Conservation (phyloP, 2,797 vertebrate genomes). For the Esox masquinongy region DNA sequence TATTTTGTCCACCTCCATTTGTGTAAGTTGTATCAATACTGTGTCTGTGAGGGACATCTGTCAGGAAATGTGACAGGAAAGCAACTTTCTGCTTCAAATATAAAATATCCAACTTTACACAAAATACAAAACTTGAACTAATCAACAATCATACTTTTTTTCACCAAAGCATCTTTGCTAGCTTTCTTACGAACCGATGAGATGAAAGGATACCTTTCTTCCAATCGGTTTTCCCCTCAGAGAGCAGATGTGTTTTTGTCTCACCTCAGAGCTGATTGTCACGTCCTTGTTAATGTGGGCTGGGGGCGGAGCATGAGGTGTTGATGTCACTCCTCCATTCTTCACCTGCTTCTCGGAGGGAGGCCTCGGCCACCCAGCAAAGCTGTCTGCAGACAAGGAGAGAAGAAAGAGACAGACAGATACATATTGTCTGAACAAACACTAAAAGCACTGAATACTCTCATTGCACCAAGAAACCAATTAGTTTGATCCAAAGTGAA, state of each 20-base stretch:
- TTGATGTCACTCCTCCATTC: constrained; percentile 71
- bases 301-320: constrained; percentile 56
- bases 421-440: constrained; percentile 45
- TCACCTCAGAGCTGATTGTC: constrained; percentile 74
- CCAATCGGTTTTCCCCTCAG: background rate
- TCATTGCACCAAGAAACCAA: too few species aligned
- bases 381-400: constrained; percentile 67
- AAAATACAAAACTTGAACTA: too few species aligned
- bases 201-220: background rate
- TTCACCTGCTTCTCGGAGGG: constrained; percentile 79
- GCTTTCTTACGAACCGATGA: too few species aligned
- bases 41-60: too few species aligned
- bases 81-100: too few species aligned
- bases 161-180: too few species aligned
- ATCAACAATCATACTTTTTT: too few species aligned
- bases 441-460: background rate
- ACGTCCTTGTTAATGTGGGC: constrained; percentile 55
- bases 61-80: too few species aligned
- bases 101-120: too few species aligned
- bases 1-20: too few species aligned
- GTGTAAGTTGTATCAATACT: too few species aligned
- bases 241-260: constrained; percentile 12
- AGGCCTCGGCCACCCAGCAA: constrained; percentile 78
- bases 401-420: constrained; percentile 45
- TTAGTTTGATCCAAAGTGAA: too few species aligned